phyloP scores from a whole-genome alignment of 2,888 invertebrate genomes.

The Sesamia inferens region DNA sequence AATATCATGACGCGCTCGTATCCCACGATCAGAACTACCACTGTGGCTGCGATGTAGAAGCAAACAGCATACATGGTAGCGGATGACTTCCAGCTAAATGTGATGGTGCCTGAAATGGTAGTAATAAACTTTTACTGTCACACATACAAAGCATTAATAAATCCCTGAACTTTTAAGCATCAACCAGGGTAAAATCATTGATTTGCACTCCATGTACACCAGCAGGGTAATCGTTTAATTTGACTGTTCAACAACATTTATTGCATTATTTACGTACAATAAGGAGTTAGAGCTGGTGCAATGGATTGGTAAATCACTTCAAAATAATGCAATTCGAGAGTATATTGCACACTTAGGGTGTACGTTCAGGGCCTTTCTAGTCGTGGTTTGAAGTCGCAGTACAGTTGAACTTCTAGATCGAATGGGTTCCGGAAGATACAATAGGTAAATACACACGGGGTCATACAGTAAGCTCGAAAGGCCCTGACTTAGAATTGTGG shows the following conservation, averaged over 20 bases:
- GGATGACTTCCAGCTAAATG: slow-evolving; percentile 91
- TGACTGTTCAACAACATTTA: no score
- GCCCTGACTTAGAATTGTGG: background rate
- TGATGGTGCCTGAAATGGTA: slow-evolving; percentile 85
- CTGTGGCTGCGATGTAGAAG: slow-evolving; percentile 90
- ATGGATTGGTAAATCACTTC: no score
- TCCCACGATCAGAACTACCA: slow-evolving; percentile 90
- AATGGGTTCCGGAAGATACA: background rate
- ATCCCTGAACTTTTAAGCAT: no score
- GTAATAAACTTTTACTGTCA: background rate
- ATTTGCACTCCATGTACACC: background rate
- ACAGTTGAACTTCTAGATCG: background rate
- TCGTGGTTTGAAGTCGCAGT: background rate
- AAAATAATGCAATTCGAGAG: no score
- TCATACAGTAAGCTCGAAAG: background rate
- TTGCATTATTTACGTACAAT: no score
- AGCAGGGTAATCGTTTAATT: no score
- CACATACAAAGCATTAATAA: background rate
- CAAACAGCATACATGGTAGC: slow-evolving; percentile 92
- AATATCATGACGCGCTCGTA: slow-evolving; percentile 91
- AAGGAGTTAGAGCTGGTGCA: no score
- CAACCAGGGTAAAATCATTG: no score
- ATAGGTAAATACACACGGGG: background rate
- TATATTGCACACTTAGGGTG: no score
- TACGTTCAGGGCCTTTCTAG: background rate